Evolutionary conservation across 1,140 invertebrate species (phyloP), one percentile per base, ranked within the genome.

Genomic region (Drosophila equinoxialis): DNA sequence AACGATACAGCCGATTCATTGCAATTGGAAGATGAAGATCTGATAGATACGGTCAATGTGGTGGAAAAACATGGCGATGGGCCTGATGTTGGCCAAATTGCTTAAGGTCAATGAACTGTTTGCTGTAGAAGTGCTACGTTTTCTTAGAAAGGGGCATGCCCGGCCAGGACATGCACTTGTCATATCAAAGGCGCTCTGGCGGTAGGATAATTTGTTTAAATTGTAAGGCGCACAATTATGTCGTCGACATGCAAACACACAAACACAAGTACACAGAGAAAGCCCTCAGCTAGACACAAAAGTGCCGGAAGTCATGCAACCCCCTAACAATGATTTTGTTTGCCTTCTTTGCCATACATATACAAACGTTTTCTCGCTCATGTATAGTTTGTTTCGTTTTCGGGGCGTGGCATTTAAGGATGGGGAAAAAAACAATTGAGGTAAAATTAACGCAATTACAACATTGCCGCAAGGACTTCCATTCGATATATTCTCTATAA

Each of bases 371-470:
- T 37, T 60, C 20, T 37, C 37, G 73, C 69, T 63, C 30, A 54
- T 13, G 23, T 55, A 59, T 63, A 64, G 45, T 17, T 48, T 7
- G 14, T 51, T 51, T 6, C 20, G 14, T 51, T 45, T 45, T 45
- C 14, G 17, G 45, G 45, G 45, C 45, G 45, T 51, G 55, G 65
- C 66, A 68, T 74, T 89, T 37, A 11, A 11, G 35, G 77, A n/a
- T 41, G 76, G 76, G 72, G 71, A 68, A 54, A 81, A 74, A 68
- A 54, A 81, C 73, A 85, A 78, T 85, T 65, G 77, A 68, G 78
- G 84, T 58, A 68, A 89, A 87, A 87, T 87, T 87, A 87, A 87
- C 84, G 80, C 80, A 87, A 87, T 87, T 87, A 87, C 79, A 10
- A 5, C 45, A 51, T 59, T 35, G 83, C 84, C 84, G 83, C 74